phyloP scores from a whole-genome alignment of 2,797 vertebrate genomes.

The Notolepis coatsorum region DNA sequence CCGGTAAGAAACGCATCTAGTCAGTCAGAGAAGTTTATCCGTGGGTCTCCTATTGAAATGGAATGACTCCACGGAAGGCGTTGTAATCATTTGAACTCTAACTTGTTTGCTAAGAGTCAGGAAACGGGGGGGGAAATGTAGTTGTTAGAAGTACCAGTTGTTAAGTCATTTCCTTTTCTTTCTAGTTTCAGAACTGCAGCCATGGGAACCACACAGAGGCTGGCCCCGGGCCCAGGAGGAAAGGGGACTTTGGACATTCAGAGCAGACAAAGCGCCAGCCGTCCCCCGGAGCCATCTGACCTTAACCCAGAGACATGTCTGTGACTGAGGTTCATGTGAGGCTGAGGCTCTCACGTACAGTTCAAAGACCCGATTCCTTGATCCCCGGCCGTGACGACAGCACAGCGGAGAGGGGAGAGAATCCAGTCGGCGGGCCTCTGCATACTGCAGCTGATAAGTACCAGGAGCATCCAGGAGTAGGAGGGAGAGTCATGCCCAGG shows the following conservation, averaged over 20 bases:
- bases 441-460: no score
- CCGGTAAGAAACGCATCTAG: no score
- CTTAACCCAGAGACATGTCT: conserved; percentile 79
- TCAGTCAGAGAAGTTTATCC: no score
- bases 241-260: conserved; percentile 61
- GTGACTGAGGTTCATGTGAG: conserved; percentile 80
- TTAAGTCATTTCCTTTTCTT: neutral
- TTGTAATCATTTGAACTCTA: neutral
- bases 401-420: neutral
- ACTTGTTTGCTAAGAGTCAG: neutral
- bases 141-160: neutral
- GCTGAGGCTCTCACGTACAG: conserved; percentile 41
- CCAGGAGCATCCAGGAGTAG: neutral
- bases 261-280: conserved; percentile 67
- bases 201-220: conserved; percentile 70
- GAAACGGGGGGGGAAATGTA: neutral
- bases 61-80: no score
- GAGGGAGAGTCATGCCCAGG: neutral
- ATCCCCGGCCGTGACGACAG: neutral
- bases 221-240: conserved; percentile 68
- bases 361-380: neutral
- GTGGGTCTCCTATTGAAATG: no score
- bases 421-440: no score
- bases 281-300: conserved; percentile 69
- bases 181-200: conserved; percentile 78